Base-by-base conservation (phyloP, 1,140 invertebrate species). In the Brachionus asplanchnoidis region DNA sequence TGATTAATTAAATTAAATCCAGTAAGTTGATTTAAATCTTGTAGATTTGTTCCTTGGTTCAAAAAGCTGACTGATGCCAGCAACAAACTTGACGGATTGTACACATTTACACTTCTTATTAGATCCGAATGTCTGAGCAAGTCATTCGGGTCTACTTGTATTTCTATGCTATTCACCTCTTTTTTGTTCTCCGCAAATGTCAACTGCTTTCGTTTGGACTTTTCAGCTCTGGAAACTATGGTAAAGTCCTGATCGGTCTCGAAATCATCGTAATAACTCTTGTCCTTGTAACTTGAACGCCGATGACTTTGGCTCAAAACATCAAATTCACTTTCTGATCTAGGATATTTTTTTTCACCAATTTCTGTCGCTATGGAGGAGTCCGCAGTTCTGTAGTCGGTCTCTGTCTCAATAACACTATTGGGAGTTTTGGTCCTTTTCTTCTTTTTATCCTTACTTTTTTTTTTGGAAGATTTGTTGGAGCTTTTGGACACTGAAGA, bases 1-100 rank as follows among this genome's bases (percentile, higher is more conserved):
- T 82, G 53, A 82, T 68, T 82, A 9, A 82, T 82, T 46, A 82
- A 68, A 82, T 82, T 82, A 46, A 44, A 82, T 17, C 79, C 79
- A 82, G 79, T 82, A 28, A 82, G 65, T 60, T 68, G 79, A 65
- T 82, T 68, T 17, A 82, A 68, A 36, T 82, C 79, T 32, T 82
- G 42, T 20, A 68, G 28, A 68, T 42, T 65, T 23, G 17, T 65
- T 40, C 7, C 20, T 26, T 60, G 53, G 53, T 82, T 82, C 12
- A 82, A 65, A 68, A 44, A 82, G 32, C 9, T 46, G 20, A 36
- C 32, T 2, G 79, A 65, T 0, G 79, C 53, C 20, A 60, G 20
- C 8, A 82, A 11, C 0, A 82, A 32, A 36, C 36, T 40, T 11
- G 79, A 65, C 14, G 79, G 79, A 66, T 82, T 68, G 26, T 44